phyloP scores from a whole-genome alignment of 2,888 invertebrate genomes.

The Rotaria magnacalcarata region DNA sequence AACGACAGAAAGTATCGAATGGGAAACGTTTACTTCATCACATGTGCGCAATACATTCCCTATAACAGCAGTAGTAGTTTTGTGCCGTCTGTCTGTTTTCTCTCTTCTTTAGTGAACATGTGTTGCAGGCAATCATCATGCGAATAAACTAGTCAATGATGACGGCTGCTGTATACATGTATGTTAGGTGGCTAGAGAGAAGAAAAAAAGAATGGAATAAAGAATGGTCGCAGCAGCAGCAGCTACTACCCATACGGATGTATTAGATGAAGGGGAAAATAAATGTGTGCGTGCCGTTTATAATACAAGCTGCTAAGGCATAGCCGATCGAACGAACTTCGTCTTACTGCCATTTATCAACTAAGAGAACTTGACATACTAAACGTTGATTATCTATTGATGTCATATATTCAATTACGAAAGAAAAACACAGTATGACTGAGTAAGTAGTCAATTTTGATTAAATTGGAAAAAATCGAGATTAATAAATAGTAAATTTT shows the following conservation, averaged over 20 bases:
- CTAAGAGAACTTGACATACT: too few species aligned
- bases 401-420: neutral
- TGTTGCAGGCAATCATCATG: conserved; percentile 28
- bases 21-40: neutral
- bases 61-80: neutral
- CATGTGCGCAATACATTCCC: conserved; percentile 26
- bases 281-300: neutral
- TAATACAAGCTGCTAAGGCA: neutral
- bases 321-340: neutral
- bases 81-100: neutral
- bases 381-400: neutral
- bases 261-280: neutral
- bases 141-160: conserved; percentile 23
- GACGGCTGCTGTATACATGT: conserved; percentile 18
- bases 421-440: neutral
- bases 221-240: neutral
- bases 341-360: neutral
- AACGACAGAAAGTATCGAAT: neutral
- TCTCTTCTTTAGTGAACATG: conserved; percentile 24
- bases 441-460: neutral
- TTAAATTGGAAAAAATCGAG: neutral
- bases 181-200: conserved; percentile 1
- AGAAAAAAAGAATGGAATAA: neutral
- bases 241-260: neutral
- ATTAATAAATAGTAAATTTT: neutral